Base-by-base conservation (phyloP, 2,888 invertebrate genomes). In the Arge pagana region DNA sequence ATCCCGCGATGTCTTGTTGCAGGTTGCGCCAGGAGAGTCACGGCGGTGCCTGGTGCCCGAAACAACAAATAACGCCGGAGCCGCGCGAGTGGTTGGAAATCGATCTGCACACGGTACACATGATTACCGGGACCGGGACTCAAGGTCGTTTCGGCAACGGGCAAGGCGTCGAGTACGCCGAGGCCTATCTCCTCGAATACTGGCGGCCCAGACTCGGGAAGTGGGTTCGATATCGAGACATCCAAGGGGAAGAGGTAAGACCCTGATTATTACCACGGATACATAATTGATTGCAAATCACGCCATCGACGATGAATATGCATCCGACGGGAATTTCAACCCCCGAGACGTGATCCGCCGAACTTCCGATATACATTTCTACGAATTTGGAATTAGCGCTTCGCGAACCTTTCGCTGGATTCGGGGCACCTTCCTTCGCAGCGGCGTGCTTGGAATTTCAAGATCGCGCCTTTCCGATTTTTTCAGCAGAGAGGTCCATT, bases 31-130 rank as follows among this genome's bases (percentile, higher is more conserved):
- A 86, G 64, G 94, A 95, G 71, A 81, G 83, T 60, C 85, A 87
- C 68, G 92, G 93, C 10, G 95, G 95, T 37, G 95, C 95, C 1
- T 96, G 95, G 96, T 96, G 96, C 79, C 95, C 96, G 8, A 85
- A 86, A 76, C 81, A 84, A 43, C 87, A 87, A 74, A 88, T 91
- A 67, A 88, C 88, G 18, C 84, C 85, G n/a, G 88, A 89, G 64
- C 82, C 87, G 2, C 82, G 82, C 54, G 89, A 90, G 76, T 89
- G 89, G 88, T 78, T 90, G 55, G 86, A 95, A 81, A 84, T 91
- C 59, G 87, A 94, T 74, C 82, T 96, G 59, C 86, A 85, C 67
- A 80, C 82, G 15, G 85, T 91, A 37, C 88, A 89, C 78, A 86
- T 93, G 71, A 85, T 96, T 70, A 91, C 92, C 0, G 88, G 85